Percentiles rank a stretch among this genome's conserved stretches.
Conservation (phyloP, 1,140 invertebrate genomes). For the Ylistrum balloti region DNA sequence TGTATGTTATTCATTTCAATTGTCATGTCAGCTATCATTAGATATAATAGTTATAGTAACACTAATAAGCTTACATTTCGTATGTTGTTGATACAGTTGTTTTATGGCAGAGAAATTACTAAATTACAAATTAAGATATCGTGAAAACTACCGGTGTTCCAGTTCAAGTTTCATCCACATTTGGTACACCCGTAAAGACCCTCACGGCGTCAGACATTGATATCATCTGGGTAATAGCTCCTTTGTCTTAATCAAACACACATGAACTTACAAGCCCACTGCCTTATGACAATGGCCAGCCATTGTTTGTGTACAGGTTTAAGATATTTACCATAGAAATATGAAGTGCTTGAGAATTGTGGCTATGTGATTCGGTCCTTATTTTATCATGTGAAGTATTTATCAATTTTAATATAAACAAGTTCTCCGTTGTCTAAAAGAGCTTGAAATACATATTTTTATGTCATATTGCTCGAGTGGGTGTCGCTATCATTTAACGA, state of each 20-base stretch:
- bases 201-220: slow-evolving; percentile 13
- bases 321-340: slow-evolving; percentile 22
- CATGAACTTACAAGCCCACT: neutral
- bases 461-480: too few species aligned
- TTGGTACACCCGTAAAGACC: neutral
- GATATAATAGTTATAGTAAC: too few species aligned
- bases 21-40: too few species aligned
- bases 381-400: neutral
- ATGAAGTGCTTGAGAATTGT: neutral
- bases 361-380: neutral
- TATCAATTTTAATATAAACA: too few species aligned
- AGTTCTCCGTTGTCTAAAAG: too few species aligned
- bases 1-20: too few species aligned
- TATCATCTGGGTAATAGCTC: neutral
- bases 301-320: slow-evolving; percentile 33
- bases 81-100: too few species aligned
- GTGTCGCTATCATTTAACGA: too few species aligned
- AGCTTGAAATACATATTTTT: too few species aligned
- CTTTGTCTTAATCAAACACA: slow-evolving; percentile 29
- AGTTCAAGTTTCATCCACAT: neutral
- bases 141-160: neutral
- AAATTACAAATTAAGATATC: too few species aligned
- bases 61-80: too few species aligned
- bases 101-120: too few species aligned
- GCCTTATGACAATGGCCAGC: neutral